Percentiles rank a stretch among this genome's conserved stretches.
These are phyloP conservation scores for Recurvirostra avosetta DNA, from an alignment of 2,113 vertebrate species.

Conservation along the genomic window DNA sequence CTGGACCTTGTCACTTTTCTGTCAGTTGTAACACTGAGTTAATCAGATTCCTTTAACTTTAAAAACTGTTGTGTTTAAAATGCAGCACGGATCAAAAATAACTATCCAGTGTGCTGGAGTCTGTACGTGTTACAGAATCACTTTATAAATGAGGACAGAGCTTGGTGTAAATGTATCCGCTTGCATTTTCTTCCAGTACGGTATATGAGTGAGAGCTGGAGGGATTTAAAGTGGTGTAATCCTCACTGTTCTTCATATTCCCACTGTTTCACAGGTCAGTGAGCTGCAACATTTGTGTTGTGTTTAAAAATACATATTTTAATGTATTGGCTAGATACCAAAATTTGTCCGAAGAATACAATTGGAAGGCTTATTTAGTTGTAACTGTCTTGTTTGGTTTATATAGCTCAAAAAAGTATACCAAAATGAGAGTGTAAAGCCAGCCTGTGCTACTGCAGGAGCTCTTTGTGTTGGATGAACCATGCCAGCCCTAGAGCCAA, in stretches of 20 bases:
- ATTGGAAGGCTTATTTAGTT: neutral
- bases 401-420: neutral
- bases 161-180: neutral
- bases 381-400: neutral
- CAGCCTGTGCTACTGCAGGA: neutral
- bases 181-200: neutral
- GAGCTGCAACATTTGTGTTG: constrained; percentile 32
- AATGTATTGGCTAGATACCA: neutral
- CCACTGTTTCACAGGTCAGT: constrained; percentile 20
- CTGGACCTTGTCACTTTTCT: constrained; percentile 46
- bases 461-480: neutral
- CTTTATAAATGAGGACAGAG: constrained; percentile 1
- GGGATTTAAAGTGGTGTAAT: constrained; percentile 24
- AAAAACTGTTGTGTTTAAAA: constrained; percentile 50
- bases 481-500: neutral
- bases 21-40: constrained; percentile 45
- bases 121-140: neutral
- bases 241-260: constrained; percentile 26
- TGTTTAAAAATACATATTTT: constrained; percentile 34
- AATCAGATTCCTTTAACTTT: constrained; percentile 34
- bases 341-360: neutral
- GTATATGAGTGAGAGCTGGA: neutral
- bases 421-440: neutral
- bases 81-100: constrained; percentile 23
- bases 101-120: neutral